Conservation (phyloP, 2,113 vertebrate genomes). For the Xiphorhynchus elegans region DNA sequence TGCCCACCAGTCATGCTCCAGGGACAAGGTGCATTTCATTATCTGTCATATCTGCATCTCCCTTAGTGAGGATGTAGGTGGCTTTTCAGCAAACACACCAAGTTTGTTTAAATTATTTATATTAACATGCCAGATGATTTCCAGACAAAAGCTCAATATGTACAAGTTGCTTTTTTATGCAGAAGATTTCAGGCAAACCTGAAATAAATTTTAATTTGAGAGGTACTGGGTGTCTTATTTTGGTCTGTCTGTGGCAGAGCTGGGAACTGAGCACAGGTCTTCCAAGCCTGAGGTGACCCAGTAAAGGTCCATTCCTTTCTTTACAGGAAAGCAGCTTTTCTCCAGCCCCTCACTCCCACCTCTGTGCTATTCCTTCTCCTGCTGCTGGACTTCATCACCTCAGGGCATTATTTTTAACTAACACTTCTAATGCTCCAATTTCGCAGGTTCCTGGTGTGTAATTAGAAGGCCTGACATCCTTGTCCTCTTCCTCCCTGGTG, state of each 20-base stretch:
- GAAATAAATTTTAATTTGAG: background rate
- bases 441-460: background rate
- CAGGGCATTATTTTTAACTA: background rate
- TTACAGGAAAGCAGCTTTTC: background rate
- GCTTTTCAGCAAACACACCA: background rate
- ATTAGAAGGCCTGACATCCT: constrained; percentile 62
- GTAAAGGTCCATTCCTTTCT: background rate
- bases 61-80: background rate
- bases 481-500: constrained; percentile 14
- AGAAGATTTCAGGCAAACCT: background rate
- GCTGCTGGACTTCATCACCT: background rate
- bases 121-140: background rate
- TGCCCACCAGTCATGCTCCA: background rate
- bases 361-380: background rate
- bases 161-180: background rate
- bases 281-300: background rate
- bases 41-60: background rate
- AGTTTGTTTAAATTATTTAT: background rate
- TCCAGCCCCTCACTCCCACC: background rate
- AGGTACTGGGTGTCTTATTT: background rate
- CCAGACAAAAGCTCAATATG: background rate
- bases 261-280: background rate
- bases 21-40: background rate
- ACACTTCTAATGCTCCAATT: background rate
- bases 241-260: background rate